Base-by-base conservation (phyloP, 2,888 invertebrate genomes). In the Physocephala rufipes region DNA sequence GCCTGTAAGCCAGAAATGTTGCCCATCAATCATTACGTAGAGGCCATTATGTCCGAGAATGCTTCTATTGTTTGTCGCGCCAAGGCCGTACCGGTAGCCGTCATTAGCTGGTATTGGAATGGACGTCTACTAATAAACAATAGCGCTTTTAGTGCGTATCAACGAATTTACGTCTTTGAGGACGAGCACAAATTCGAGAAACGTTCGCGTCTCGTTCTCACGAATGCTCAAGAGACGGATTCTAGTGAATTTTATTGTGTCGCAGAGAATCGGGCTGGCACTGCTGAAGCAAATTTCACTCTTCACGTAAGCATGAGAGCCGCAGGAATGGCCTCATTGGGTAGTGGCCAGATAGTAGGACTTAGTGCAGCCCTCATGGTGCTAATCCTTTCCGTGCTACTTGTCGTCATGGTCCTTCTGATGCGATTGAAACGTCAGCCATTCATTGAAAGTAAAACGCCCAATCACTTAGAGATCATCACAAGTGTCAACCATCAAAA, bases 191-290 rank as follows among this genome's bases (percentile, higher is more conserved):
- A 90, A 63, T 90, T 91, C 72, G 92, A 92, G 80, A 94, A 93
- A 86, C 90, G 90, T 76, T 95, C 94, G 73, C 90, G 90, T 9
- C 87, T 96, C 73, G 89, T 93, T 70, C 87, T 95, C 58, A 93
- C 93, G 45, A 94, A 95, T 82, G 93, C 93, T 24, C 93, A 94
- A 86, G 93, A 94, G 84, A 89, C 92, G 2, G 94, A 94, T 82
- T 91, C 93, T 0, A 92, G 91, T 71, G 94, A 94, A 80, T 95
- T 95, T 86, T 93, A 93, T 84, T 96, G 96, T 85, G 92, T 95
- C 1, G 95, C 95, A 12, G 95, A 95, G 85, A 96, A 96, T 86
- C 91, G 92, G 73, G 96, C 94, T 3, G 96, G 95, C 26, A 93
- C 90, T 80, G 92, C 93, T 45, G 95, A 95, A 87, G 94, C 94